These are phyloP conservation scores for Vollenhovia emeryi DNA, from an alignment of 1,140 invertebrate species.

Conservation along the genomic window DNA sequence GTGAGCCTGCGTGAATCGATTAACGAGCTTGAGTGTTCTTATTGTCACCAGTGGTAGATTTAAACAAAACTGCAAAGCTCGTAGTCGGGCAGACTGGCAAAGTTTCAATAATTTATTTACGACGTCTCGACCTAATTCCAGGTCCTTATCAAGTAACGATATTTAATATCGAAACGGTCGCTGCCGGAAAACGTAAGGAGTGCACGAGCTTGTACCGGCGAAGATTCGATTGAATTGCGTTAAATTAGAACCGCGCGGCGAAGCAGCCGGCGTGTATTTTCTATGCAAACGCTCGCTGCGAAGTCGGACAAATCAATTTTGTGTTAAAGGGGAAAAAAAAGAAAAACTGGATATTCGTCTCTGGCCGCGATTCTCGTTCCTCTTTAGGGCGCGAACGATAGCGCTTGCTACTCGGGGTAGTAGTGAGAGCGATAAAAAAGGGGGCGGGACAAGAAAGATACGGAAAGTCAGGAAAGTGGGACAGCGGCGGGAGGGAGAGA, in stretches of 20 bases:
- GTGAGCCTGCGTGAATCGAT: no score
- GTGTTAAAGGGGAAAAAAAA: no score
- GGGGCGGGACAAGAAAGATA: not conserved
- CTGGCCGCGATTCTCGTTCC: not conserved
- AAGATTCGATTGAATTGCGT: not conserved
- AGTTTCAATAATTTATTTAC: no score
- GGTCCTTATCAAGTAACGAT: no score
- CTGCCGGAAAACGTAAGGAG: no score
- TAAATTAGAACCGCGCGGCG: not conserved
- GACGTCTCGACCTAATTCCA: no score
- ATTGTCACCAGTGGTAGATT: no score
- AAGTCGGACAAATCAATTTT: slow-evolving; percentile 42
- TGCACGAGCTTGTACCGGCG: no score
- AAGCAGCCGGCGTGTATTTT: not conserved
- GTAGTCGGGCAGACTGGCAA: no score
- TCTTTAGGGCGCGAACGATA: slow-evolving; percentile 21
- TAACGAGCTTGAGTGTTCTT: no score
- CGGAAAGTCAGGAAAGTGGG: slow-evolving; percentile 30
- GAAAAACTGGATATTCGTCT: not conserved
- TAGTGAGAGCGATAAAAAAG: slow-evolving; percentile 13
- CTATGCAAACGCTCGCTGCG: not conserved
- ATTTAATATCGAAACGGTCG: no score
- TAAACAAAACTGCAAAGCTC: no score
- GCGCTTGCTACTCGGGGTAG: not conserved
- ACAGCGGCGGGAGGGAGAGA: slow-evolving; percentile 15